phyloP scores from a whole-genome alignment of 1,140 invertebrate species.

The Megalonaias nervosa region DNA sequence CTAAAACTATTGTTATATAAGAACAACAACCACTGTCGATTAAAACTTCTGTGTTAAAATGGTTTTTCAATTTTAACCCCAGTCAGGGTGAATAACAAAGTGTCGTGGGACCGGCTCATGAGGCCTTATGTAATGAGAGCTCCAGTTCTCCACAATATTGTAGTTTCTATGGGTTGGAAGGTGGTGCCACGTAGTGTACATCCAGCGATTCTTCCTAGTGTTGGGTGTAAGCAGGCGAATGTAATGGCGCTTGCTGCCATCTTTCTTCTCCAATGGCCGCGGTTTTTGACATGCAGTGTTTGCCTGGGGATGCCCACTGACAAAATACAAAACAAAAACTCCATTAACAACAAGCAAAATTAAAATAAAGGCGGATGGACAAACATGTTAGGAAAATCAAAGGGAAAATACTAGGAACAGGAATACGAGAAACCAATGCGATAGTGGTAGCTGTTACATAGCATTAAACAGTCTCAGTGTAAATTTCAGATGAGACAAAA shows the following conservation, averaged over 20 bases:
- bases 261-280: slow-evolving; percentile 10
- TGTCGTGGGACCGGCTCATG: slow-evolving; percentile 51
- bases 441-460: no score
- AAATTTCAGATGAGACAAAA: no score
- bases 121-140: slow-evolving; percentile 55
- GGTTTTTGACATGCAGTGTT: not conserved
- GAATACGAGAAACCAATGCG: no score
- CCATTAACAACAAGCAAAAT: not conserved
- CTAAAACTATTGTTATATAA: no score
- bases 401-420: not conserved
- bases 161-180: slow-evolving; percentile 53
- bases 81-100: slow-evolving; percentile 64
- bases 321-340: not conserved
- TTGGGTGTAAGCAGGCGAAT: slow-evolving; percentile 52
- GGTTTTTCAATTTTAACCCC: slow-evolving; percentile 42
- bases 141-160: slow-evolving; percentile 55
- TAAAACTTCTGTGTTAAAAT: no score
- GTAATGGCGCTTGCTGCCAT: slow-evolving; percentile 31
- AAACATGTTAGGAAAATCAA: not conserved
- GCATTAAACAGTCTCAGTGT: no score
- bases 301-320: slow-evolving; percentile 1
- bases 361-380: not conserved
- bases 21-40: no score
- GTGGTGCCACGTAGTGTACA: slow-evolving; percentile 66
- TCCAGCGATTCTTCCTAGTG: slow-evolving; percentile 57